Conservation (phyloP, 1,140 invertebrate species). For the Paraescarpia echinospica region DNA sequence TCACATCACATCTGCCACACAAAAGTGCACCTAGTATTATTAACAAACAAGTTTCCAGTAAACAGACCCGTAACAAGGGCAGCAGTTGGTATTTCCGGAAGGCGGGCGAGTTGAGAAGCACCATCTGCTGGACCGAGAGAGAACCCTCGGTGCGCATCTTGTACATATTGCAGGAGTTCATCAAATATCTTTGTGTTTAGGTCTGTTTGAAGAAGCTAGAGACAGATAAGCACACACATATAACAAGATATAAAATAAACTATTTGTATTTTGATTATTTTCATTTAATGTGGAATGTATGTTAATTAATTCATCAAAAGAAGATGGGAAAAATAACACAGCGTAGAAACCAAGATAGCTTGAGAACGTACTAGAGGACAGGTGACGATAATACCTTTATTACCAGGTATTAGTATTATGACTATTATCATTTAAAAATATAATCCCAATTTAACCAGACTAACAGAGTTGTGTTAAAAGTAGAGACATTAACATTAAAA, state of each 20-base stretch:
- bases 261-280: constrained; percentile 15
- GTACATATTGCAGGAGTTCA: constrained; percentile 45
- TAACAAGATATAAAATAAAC: constrained; percentile 24
- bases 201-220: constrained; percentile 33
- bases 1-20: no score
- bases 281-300: constrained; percentile 41
- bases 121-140: constrained; percentile 21
- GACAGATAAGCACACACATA: background rate
- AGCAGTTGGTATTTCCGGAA: constrained; percentile 49
- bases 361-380: no score
- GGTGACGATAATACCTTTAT: no score
- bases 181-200: constrained; percentile 52
- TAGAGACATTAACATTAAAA: background rate
- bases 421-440: no score
- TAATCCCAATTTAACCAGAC: background rate
- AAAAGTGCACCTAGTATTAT: no score
- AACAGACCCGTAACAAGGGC: constrained; percentile 49
- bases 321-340: constrained; percentile 16
- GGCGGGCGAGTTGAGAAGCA: background rate
- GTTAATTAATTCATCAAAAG: constrained; percentile 12
- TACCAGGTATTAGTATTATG: no score
- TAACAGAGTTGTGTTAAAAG: background rate
- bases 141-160: constrained; percentile 32
- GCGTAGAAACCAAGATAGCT: no score
- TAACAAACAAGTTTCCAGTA: background rate